Base-by-base conservation (phyloP, 2,888 invertebrate genomes). In the Agrilus mali region DNA sequence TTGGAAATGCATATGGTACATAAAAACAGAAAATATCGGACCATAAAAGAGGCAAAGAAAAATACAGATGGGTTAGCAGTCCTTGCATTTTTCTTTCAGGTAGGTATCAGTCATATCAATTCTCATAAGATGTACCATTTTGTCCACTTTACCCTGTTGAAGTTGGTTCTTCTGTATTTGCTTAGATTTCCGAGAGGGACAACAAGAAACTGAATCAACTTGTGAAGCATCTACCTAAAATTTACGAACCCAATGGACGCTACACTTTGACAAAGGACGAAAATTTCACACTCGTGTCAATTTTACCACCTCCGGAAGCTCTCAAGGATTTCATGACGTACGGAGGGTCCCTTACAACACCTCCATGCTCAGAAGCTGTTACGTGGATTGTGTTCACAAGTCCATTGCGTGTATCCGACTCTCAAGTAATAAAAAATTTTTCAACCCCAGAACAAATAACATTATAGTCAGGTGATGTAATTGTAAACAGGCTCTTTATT, bases 1-100 rank as follows among this genome's bases (percentile, higher is more conserved):
- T 72, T 85, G 64, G 86, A 88, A 70, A 82, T 87, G 81, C 88
- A 88, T 59, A 77, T 87, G 55, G 80, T 88, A 46, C 84, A 86
- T 60, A 78, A 77, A 55, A 86, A 86, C 59, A 76, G 70, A 61
- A 79, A 77, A 56, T 87, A 87, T 60, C 67, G 69, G 47, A 75
- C 71, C 42, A 59, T 80, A 15, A 69, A 72, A 2, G 75, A 80
- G 57, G 84, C 88, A 2, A 59, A 80, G 10, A 67, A 71, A 8
- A 69, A 82, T 55, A 60, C 70, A 3, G 86, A 88, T 58, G 89
- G 88, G 0, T 65, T 89, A 31, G 75, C 82, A 0, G 86, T 88
- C 0, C 66, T 89, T 17, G 86, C 83, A 1, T 83, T 82, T 59
- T 82, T 88, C 56, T 86, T 80, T 56, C 74, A 83, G 71, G 85